Percentiles rank a stretch among this genome's conserved stretches.
phyloP scores from a whole-genome alignment of 2,797 vertebrate species.

The Ctenopoma kingsleyae region DNA sequence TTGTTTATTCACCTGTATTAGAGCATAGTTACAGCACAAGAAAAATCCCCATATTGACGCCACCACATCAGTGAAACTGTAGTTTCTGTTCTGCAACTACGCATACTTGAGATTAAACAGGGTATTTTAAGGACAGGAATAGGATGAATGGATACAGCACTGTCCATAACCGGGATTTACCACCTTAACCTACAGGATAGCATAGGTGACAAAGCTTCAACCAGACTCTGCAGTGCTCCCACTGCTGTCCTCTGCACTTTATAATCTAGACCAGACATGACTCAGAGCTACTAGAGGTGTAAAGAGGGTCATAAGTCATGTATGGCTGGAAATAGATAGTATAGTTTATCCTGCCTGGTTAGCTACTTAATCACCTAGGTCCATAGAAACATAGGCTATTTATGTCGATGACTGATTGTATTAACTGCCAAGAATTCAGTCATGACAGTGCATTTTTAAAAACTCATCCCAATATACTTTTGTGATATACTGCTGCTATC shows the following conservation, averaged over 20 bases:
- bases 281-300: slow-evolving; percentile 77
- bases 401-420: slow-evolving; percentile 68
- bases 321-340: slow-evolving; percentile 77
- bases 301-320: slow-evolving; percentile 79
- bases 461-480: slow-evolving; percentile 50
- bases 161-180: slow-evolving; percentile 50
- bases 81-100: slow-evolving; percentile 25
- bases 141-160: slow-evolving; percentile 41
- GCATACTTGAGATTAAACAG: slow-evolving; percentile 15
- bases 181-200: slow-evolving; percentile 67
- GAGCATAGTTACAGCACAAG: slow-evolving; percentile 4
- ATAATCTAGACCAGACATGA: slow-evolving; percentile 74
- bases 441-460: slow-evolving; percentile 60
- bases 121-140: slow-evolving; percentile 31
- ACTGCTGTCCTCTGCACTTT: slow-evolving; percentile 57
- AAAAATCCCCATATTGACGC: slow-evolving; percentile 4
- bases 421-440: slow-evolving; percentile 59
- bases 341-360: slow-evolving; percentile 77
- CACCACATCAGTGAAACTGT: slow-evolving; percentile 33
- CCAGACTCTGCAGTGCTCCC: slow-evolving; percentile 46
- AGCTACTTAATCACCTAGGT: slow-evolving; percentile 73
- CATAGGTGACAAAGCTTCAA: slow-evolving; percentile 60
- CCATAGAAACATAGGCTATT: slow-evolving; percentile 69
- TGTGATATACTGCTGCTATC: slow-evolving; percentile 44
- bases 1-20: slow-evolving; percentile 17